These are phyloP conservation scores for Aspiorhynchus laticeps DNA, from an alignment of 2,113 vertebrate genomes.

Conservation along the genomic window DNA sequence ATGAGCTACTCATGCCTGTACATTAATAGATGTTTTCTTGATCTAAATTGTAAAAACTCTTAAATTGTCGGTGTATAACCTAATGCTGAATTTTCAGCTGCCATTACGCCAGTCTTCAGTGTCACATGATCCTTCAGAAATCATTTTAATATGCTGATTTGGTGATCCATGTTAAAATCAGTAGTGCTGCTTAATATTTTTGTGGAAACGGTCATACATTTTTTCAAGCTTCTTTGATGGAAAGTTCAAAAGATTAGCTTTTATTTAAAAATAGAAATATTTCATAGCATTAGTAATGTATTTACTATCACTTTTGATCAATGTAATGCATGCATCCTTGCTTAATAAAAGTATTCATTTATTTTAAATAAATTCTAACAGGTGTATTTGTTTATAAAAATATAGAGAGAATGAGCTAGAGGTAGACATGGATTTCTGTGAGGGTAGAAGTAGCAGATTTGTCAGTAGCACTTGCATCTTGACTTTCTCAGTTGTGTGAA, in stretches of 20 bases:
- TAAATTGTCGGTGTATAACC: not conserved
- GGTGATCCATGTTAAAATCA: no score
- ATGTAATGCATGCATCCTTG: not conserved
- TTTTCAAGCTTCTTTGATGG: not conserved
- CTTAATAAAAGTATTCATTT: not conserved
- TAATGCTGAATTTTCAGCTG: not conserved
- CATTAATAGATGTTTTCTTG: not conserved
- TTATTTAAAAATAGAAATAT: not conserved
- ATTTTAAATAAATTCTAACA: not conserved
- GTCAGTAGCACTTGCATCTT: slow-evolving; percentile 29
- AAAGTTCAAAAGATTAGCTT: not conserved
- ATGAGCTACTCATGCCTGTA: not conserved
- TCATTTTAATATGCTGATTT: not conserved
- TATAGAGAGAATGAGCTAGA: not conserved
- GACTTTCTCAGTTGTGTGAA: slow-evolving; percentile 53
- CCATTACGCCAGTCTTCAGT: no score
- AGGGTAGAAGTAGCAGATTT: slow-evolving; percentile 26
- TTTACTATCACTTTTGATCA: not conserved
- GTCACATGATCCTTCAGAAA: not conserved
- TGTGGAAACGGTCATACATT: no score
- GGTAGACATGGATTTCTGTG: not conserved
- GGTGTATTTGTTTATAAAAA: not conserved
- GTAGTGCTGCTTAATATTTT: no score
- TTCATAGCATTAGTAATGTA: not conserved
- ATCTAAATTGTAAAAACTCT: not conserved